Percentiles rank a stretch among this genome's conserved stretches.
phyloP scores from a whole-genome alignment of 2,888 invertebrate genomes.

The Polydrusus cervinus region DNA sequence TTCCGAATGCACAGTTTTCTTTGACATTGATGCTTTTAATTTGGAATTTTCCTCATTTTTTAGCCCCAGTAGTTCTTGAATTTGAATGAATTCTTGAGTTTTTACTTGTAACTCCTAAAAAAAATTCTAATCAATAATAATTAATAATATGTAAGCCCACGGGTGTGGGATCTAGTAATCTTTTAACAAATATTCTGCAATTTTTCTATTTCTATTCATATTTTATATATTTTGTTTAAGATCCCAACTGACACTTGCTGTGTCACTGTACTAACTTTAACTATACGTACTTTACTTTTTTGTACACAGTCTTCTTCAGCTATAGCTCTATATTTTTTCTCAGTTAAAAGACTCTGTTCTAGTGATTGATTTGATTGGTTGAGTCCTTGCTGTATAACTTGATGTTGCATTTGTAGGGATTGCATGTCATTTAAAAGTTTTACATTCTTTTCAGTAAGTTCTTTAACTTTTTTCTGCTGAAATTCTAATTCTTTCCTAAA shows the following conservation, averaged over 20 bases:
- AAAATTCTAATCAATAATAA: neutral
- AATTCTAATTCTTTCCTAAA: constrained; percentile 69
- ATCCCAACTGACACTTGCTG: no score
- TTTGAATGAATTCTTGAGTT: constrained; percentile 71
- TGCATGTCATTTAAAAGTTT: constrained; percentile 71
- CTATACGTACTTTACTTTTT: constrained; percentile 62
- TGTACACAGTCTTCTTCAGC: constrained; percentile 70
- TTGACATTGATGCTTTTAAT: constrained; percentile 69
- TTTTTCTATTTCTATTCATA: no score
- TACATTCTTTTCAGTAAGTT: constrained; percentile 72
- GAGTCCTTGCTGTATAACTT: constrained; percentile 69
- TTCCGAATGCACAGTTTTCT: constrained; percentile 70
- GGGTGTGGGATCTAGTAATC: no score
- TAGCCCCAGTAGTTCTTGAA: constrained; percentile 67
- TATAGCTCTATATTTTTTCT: constrained; percentile 69
- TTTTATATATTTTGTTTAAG: no score
- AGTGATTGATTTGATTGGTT: constrained; percentile 67
- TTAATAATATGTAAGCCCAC: no score
- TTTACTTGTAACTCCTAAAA: constrained; percentile 69
- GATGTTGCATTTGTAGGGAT: constrained; percentile 67
- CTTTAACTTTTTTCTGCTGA: constrained; percentile 70
- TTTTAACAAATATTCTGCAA: no score
- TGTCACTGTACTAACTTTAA: no score
- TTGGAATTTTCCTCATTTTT: constrained; percentile 68
- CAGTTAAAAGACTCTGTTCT: constrained; percentile 69